Evolutionary conservation across 2,113 vertebrate species (phyloP).

Genomic region (Ibidorhyncha struthersii): DNA sequence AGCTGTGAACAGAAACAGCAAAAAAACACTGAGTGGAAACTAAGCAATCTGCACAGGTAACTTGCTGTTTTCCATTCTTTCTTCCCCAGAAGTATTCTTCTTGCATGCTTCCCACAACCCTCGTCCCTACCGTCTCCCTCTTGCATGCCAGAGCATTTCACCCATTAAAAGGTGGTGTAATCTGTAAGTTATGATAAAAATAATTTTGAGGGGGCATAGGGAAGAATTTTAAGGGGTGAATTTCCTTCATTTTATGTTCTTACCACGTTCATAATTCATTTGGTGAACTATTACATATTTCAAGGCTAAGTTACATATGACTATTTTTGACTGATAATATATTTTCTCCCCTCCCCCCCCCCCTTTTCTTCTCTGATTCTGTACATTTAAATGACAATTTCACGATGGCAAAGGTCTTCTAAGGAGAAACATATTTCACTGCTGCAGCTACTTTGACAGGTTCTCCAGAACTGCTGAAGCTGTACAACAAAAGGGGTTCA

Average conservation of each 20-base stretch:
- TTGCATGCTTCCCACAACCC: neutral
- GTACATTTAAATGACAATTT: neutral
- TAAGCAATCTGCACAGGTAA: neutral
- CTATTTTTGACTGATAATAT: no score
- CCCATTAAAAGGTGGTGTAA: neutral
- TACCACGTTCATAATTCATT: neutral
- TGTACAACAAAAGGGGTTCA: neutral
- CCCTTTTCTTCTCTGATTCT: neutral
- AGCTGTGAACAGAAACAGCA: conserved; percentile 57
- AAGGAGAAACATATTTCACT: neutral
- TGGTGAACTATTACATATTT: neutral
- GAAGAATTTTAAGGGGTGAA: neutral
- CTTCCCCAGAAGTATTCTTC: neutral
- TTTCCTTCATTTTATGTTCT: neutral
- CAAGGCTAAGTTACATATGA: neutral
- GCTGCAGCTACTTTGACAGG: neutral
- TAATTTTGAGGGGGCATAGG: no score
- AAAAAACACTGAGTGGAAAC: neutral
- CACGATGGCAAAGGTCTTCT: neutral
- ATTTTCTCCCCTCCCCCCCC: no score
- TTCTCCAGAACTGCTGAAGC: neutral
- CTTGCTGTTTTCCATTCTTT: neutral
- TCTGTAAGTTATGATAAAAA: neutral
- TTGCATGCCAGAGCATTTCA: neutral
- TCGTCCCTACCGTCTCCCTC: neutral